Base-by-base conservation (phyloP, 2,113 vertebrate species). In the Sander lucioperca region DNA sequence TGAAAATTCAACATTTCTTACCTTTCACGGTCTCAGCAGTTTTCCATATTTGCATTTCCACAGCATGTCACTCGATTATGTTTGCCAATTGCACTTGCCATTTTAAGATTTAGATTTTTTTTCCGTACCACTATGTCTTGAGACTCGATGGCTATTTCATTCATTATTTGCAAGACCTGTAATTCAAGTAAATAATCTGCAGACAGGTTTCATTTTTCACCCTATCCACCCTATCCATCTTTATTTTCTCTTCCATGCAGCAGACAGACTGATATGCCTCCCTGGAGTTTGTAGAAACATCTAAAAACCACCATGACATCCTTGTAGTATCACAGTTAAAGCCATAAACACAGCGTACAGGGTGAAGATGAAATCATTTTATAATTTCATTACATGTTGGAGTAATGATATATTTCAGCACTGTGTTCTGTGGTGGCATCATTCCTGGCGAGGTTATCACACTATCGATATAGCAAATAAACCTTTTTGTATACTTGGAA, bases 1-100 rank as follows among this genome's bases (percentile, higher is more conserved):
- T 65, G 75, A 83, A 86, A 84, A 57, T 56, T 80, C 69, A 48
- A 74, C 61, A 58, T 51, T 45, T 76, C 83, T 67, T 82, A n/a
- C 64, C 73, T 67, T 87, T 61, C 65, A 59, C 4, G 0, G 5
- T 5, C 33, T 48, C 30, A 3, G 23, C 4, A 5, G 65, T 61
- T 81, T 66, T 74, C 36, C 23, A 14, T 70, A 59, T 78, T 66
- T 61, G 16, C 18, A 14, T 6, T 13, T 16, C 51, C 27, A 43
- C n/a, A 21, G 19, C 65, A 67, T 33, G 27, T 53, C 27, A n/a
- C 66, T n/a, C 19, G 6, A 53, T 10, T 18, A 19, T 19, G 64
- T 33, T 54, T 0, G 27, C 27, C 19, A 36, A 53, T 69, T 36
- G 30, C 48, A 13, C 27, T 36, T 51, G 63, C 15, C 50, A 57